phyloP scores from a whole-genome alignment of 2,113 vertebrate species.

The Thunnus maccoyii region DNA sequence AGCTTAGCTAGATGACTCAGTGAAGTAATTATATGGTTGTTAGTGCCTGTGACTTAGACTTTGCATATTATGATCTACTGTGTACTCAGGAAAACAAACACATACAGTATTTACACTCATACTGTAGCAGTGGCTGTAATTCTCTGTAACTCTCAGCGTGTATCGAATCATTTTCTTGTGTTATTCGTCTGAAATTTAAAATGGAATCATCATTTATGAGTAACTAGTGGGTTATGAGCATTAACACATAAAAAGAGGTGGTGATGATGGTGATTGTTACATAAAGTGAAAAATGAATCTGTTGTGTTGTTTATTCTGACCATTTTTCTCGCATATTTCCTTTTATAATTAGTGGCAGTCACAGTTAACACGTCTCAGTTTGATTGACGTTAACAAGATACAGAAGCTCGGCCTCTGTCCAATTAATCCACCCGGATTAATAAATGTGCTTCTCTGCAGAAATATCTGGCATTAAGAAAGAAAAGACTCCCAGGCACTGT shows the following conservation, averaged over 20 bases:
- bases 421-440: conserved; percentile 15
- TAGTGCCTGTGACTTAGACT: conserved; percentile 4
- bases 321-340: background rate
- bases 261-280: background rate
- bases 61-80: background rate
- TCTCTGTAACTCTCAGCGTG: background rate
- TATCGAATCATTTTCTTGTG: background rate
- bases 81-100: background rate
- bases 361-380: conserved; percentile 16
- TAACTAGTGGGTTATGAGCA: too few species aligned
- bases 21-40: conserved; percentile 16
- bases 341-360: conserved; percentile 31
- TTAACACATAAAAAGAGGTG: background rate
- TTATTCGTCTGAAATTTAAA: background rate
- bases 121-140: background rate
- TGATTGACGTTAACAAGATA: conserved; percentile 49
- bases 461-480: background rate
- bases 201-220: background rate
- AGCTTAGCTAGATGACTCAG: background rate
- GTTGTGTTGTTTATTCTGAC: background rate
- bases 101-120: background rate
- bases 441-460: background rate
- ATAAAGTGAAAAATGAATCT: background rate
- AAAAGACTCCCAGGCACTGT: background rate
- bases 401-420: conserved; percentile 15